Percentiles rank a stretch among this genome's conserved stretches.
Conservation (phyloP, 2,888 invertebrate genomes). For the Bugulina stolonifera region DNA sequence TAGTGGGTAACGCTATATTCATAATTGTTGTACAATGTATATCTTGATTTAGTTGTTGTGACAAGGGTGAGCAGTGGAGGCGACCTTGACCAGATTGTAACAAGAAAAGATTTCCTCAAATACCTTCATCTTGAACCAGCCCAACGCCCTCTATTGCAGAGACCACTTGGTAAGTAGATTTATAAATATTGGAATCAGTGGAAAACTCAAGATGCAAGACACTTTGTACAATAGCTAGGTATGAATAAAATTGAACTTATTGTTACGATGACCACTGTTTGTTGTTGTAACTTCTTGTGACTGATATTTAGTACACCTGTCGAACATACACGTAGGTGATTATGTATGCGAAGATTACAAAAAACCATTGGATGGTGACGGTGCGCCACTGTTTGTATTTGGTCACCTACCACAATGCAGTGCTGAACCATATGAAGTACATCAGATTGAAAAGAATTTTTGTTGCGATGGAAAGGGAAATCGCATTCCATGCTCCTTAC, state of each 20-base stretch:
- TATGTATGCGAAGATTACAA: constrained; percentile 4
- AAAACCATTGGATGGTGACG: background rate
- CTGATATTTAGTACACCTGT: too few relatives aligned
- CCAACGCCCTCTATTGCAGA: background rate
- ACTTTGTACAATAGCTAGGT: too few relatives aligned
- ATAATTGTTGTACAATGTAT: too few relatives aligned
- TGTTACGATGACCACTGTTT: too few relatives aligned
- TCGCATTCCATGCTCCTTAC: background rate
- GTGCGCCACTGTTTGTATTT: background rate
- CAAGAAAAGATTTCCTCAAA: constrained; percentile 7
- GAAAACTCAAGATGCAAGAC: too few relatives aligned
- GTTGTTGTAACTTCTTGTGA: too few relatives aligned
- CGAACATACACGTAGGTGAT: too few relatives aligned
- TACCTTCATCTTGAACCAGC: background rate
- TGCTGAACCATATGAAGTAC: background rate
- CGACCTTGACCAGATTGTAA: background rate
- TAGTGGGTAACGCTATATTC: too few relatives aligned
- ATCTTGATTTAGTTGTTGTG: background rate
- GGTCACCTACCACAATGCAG: constrained; percentile 14
- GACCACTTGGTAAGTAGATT: constrained; percentile 2
- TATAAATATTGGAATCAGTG: too few relatives aligned
- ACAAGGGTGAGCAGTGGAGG: background rate
- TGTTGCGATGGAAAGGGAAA: constrained; percentile 14
- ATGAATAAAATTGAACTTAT: too few relatives aligned
- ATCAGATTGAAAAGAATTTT: background rate